Conservation (phyloP, 2,113 vertebrate genomes). For the Cyprinus carpio region DNA sequence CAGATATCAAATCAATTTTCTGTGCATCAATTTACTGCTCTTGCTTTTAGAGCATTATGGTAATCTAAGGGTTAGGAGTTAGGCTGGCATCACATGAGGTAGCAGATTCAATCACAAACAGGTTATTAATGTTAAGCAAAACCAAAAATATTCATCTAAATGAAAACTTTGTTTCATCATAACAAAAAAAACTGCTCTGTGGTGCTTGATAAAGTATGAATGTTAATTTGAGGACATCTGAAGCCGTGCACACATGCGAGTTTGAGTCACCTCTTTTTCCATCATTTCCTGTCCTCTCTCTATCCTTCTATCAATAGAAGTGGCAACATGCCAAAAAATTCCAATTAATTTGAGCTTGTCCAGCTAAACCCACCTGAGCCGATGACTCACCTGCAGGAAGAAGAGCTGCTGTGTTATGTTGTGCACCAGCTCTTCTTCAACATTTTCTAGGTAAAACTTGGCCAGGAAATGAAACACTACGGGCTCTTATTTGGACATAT, state of each 20-base stretch:
- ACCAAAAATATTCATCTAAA: not conserved
- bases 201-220: not conserved
- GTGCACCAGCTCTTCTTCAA: conserved; percentile 93
- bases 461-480: conserved; percentile 91
- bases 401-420: conserved; percentile 94
- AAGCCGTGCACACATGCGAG: not conserved
- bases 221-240: conserved; percentile 1
- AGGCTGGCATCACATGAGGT: not conserved
- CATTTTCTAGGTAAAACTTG: conserved; percentile 96
- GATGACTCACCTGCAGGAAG: conserved; percentile 86
- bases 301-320: not conserved
- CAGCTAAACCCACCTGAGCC: not conserved
- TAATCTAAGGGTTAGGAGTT: not conserved
- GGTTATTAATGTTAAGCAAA: not conserved
- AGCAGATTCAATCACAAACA: not conserved
- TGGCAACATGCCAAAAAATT: not conserved
- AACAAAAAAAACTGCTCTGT: not conserved
- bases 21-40: not conserved
- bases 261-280: not conserved
- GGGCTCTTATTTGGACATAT: conserved; percentile 89
- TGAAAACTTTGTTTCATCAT: too few relatives aligned
- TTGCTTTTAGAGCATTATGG: not conserved
- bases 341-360: conserved; percentile 24
- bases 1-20: not conserved
- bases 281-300: not conserved